Conservation (phyloP, 2,113 vertebrate genomes). For the Neotragus pygmaeus region DNA sequence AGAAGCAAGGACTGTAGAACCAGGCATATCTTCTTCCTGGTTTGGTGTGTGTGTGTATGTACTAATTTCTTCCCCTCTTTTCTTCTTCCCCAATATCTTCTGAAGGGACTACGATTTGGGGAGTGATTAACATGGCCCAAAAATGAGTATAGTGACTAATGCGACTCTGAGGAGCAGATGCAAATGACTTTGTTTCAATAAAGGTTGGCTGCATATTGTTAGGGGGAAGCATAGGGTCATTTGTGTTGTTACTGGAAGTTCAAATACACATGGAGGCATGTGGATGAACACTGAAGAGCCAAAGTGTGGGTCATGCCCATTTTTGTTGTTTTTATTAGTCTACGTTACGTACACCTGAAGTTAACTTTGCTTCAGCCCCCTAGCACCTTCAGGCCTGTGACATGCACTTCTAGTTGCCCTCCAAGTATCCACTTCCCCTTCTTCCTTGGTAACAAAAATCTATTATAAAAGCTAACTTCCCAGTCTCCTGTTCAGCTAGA, state of each 20-base stretch:
- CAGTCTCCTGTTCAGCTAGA: not conserved
- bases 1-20: not conserved
- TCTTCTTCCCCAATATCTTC: not conserved
- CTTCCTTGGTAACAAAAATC: not conserved
- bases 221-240: not conserved
- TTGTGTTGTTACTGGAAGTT: not conserved
- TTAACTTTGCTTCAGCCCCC: not conserved
- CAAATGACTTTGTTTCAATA: not conserved
- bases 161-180: not conserved
- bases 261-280: not conserved
- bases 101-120: not conserved
- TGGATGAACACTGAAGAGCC: not conserved
- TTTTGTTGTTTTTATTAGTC: not conserved
- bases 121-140: not conserved
- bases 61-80: not conserved
- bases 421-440: not conserved
- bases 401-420: not conserved
- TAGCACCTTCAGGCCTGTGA: not conserved
- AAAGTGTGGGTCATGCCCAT: not conserved
- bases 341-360: not conserved
- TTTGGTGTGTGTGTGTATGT: not conserved
- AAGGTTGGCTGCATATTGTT: not conserved
- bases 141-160: not conserved
- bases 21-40: not conserved
- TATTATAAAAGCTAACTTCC: not conserved